Percentiles rank a stretch among this genome's conserved stretches.
Conservation (phyloP, 2,888 invertebrate species). For the Cataglyphis livida region DNA sequence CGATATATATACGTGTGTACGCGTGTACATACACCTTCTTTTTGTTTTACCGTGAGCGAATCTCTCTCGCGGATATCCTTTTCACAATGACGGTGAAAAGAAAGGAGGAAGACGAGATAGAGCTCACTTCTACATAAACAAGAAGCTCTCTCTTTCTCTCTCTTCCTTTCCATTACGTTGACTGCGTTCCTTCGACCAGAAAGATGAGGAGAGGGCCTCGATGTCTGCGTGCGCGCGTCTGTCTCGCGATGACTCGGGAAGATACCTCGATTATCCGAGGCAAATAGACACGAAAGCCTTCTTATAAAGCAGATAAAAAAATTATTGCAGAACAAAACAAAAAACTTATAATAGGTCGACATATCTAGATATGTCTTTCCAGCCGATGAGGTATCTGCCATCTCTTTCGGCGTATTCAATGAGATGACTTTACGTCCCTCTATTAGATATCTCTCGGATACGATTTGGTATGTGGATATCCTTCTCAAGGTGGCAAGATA, state of each 20-base stretch:
- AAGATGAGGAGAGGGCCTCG: conserved; percentile 2
- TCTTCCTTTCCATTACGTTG: conserved; percentile 2
- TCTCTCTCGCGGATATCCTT: conserved; percentile 28
- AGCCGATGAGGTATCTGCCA: background rate
- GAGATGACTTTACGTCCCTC: conserved; percentile 51
- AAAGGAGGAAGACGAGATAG: conserved; percentile 36
- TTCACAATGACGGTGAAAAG: conserved; percentile 42
- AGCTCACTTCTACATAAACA: conserved; percentile 27
- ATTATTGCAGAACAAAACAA: conserved; percentile 11
- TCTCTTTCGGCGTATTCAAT: conserved; percentile 37
- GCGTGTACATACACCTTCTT: conserved; percentile 4
- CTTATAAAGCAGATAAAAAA: conserved; percentile 18
- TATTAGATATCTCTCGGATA: conserved; percentile 55
- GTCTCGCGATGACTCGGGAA: conserved; percentile 46
- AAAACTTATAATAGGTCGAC: conserved; percentile 25
- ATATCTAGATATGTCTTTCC: conserved; percentile 24
- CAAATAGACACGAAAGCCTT: background rate
- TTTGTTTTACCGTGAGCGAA: conserved; percentile 33
- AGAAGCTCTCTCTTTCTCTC: conserved; percentile 12
- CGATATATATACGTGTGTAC: conserved; percentile 29
- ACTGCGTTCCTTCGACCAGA: background rate
- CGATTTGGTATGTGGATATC: conserved; percentile 63
- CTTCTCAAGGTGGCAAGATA: conserved; percentile 65
- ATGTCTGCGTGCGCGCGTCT: conserved; percentile 1
- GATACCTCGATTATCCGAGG: conserved; percentile 28